phyloP scores from a whole-genome alignment of 2,797 vertebrate species.

The Pseudotriccus pelzelni region DNA sequence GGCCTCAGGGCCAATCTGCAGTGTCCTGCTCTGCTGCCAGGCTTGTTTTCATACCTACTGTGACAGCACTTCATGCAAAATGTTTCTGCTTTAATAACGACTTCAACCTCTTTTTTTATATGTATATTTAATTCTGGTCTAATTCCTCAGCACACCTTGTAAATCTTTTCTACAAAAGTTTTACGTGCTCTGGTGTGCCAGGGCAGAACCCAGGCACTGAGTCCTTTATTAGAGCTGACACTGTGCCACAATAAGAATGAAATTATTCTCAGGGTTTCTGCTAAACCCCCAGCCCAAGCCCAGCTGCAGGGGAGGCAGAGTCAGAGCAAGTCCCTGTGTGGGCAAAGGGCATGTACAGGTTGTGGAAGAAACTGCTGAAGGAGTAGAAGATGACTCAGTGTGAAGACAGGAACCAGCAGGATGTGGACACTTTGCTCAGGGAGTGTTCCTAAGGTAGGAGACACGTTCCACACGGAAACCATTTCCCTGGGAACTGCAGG shows the following conservation, averaged over 20 bases:
- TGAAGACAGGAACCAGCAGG: neutral
- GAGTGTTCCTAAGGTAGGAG: neutral
- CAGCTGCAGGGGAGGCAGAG: neutral
- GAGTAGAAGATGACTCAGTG: neutral
- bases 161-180: neutral
- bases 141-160: neutral
- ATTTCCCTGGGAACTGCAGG: neutral
- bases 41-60: neutral
- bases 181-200: neutral
- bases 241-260: neutral
- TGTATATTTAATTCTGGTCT: neutral
- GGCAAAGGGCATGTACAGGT: neutral
- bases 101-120: neutral
- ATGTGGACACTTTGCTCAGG: fast-evolving
- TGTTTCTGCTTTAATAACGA: neutral
- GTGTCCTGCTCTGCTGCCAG: neutral
- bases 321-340: neutral
- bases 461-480: neutral
- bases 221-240: neutral
- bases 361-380: neutral
- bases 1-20: fast-evolving
- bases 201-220: fast-evolving
- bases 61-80: neutral
- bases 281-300: neutral
- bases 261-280: neutral